Conservation (phyloP, 2,797 vertebrate genomes). For the Alcedo atthis region DNA sequence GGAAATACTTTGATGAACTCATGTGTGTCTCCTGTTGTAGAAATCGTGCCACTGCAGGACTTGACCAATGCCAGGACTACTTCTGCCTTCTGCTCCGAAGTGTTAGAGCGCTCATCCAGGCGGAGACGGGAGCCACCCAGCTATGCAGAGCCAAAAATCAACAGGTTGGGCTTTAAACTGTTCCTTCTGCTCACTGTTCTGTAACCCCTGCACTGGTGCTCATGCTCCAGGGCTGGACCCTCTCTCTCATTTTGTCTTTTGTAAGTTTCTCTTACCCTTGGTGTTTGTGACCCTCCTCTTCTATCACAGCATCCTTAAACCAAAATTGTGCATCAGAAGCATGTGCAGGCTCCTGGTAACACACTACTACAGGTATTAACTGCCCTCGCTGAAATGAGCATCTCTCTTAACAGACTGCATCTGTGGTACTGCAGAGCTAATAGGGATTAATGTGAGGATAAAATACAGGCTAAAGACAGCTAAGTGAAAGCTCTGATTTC, state of each 20-base stretch:
- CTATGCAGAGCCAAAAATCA: slow-evolving; percentile 66
- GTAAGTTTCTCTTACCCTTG: neutral
- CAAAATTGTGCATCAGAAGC: neutral
- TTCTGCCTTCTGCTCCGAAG: neutral
- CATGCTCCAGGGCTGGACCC: neutral
- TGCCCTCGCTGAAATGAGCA: neutral
- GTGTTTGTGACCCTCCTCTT: neutral
- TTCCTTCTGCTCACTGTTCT: neutral
- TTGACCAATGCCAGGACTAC: slow-evolving; percentile 22
- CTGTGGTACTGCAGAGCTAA: neutral
- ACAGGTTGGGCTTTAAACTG: slow-evolving; percentile 46
- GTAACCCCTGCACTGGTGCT: neutral
- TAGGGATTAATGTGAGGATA: neutral
- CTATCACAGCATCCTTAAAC: neutral
- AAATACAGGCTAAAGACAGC: neutral
- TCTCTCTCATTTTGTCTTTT: neutral
- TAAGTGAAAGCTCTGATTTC: neutral
- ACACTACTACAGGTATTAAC: neutral
- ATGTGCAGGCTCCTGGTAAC: neutral
- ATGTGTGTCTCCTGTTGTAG: slow-evolving; percentile 26
- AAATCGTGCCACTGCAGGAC: slow-evolving; percentile 50
- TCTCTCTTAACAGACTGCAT: neutral
- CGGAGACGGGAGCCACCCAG: neutral
- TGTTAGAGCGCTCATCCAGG: neutral
- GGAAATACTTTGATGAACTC: neutral